A percentile compares a stretch with the other conserved stretches of the same genome.
These are phyloP conservation scores for Montipora capricornis DNA, from an alignment of 64 coral and sea anemone species.

Conservation along the genomic window DNA sequence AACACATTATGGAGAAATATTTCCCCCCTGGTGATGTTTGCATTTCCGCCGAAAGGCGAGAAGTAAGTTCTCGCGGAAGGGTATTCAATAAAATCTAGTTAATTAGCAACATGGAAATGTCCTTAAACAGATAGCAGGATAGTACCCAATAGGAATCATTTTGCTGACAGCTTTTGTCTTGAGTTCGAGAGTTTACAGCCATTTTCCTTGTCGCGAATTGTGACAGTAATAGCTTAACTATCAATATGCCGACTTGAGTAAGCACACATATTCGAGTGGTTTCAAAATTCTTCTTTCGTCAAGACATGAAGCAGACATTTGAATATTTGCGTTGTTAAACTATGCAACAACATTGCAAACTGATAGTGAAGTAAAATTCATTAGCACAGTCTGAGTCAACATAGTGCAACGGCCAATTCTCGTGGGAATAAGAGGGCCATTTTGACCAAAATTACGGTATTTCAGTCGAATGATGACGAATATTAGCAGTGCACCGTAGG, in stretches of 20 bases:
- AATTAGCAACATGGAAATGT: background rate
- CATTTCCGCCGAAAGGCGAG: background rate
- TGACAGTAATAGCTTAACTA: background rate
- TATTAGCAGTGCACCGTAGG: conserved; percentile 4
- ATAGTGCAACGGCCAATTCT: no score
- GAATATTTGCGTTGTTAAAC: conserved; percentile 6
- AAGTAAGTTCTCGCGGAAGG: background rate
- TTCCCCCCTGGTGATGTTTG: background rate
- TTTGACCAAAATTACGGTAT: background rate
- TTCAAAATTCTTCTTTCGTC: conserved; percentile 56
- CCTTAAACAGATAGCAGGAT: background rate
- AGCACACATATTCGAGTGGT: background rate
- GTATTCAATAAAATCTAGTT: background rate
- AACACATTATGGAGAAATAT: no score
- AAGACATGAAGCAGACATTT: background rate
- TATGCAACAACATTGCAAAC: background rate
- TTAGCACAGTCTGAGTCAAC: background rate
- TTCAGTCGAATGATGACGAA: background rate
- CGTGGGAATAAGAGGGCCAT: background rate
- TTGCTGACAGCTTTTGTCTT: conserved; percentile 40
- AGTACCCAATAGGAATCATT: background rate
- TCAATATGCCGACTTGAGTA: background rate
- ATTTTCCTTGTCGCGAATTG: background rate
- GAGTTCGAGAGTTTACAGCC: background rate
- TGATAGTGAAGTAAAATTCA: background rate